phyloP scores from a whole-genome alignment of 2,113 vertebrate genomes.

The Strigops habroptila region DNA sequence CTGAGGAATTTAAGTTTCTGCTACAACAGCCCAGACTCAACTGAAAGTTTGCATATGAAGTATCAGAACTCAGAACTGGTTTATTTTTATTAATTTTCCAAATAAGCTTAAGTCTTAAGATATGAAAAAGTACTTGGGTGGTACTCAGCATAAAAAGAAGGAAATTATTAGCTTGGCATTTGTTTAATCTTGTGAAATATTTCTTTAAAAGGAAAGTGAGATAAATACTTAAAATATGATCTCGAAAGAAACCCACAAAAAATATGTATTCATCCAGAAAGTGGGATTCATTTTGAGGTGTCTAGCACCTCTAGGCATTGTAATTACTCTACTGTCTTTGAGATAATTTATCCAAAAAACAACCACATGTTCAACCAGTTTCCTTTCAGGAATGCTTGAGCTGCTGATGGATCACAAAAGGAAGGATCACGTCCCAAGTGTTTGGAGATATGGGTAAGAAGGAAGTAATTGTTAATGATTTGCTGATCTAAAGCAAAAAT shows the following conservation, averaged over 20 bases:
- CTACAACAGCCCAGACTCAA: neutral
- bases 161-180: neutral
- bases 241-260: neutral
- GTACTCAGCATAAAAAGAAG: neutral
- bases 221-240: neutral
- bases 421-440: neutral
- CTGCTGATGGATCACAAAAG: constrained; percentile 12
- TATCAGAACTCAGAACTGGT: neutral
- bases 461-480: constrained; percentile 8
- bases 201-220: neutral
- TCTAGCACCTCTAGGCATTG: neutral
- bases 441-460: constrained; percentile 9
- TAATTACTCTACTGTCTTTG: neutral
- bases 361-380: neutral
- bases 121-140: neutral
- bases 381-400: constrained; percentile 1
- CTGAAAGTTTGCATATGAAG: neutral
- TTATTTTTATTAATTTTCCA: neutral
- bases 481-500: constrained; percentile 2
- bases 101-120: neutral
- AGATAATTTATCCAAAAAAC: neutral
- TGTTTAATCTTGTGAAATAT: neutral
- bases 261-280: neutral
- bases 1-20: neutral
- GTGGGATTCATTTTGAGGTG: neutral